Evolutionary conservation across 2,888 invertebrate species (phyloP).

Genomic region (Leucoma salicis): DNA sequence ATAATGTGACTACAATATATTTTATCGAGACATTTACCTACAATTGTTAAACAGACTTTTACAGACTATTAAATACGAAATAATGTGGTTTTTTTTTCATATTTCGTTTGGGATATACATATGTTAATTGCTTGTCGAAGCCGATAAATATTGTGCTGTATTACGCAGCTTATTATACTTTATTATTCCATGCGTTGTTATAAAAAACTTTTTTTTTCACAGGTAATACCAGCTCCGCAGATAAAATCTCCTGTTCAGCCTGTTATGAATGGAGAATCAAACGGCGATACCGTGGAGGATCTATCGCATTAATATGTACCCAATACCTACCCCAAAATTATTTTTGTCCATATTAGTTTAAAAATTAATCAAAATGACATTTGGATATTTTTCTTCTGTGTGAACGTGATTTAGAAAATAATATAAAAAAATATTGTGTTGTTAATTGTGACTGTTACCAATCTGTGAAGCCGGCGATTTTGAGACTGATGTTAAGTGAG

Average conservation of each 20-base stretch:
- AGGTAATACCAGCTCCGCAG: constrained; percentile 77
- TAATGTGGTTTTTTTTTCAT: no score
- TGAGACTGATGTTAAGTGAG: constrained; percentile 74
- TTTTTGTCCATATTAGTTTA: constrained; percentile 33
- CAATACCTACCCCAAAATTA: constrained; percentile 20
- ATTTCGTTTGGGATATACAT: no score
- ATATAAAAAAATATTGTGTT: constrained; percentile 23
- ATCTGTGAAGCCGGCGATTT: constrained; percentile 44
- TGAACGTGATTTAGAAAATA: constrained; percentile 22
- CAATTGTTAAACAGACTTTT: no score
- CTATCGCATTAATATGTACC: constrained; percentile 42
- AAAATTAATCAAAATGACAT: constrained; percentile 35
- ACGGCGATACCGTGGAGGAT: constrained; percentile 54
- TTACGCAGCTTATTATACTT: no score
- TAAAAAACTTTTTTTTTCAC: constrained; percentile 24
- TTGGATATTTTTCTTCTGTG: constrained; percentile 34
- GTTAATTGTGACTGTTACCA: constrained; percentile 35
- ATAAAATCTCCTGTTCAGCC: constrained; percentile 60
- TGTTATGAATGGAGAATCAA: constrained; percentile 64
- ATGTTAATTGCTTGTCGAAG: no score
- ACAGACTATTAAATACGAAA: no score
- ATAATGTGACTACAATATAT: background rate
- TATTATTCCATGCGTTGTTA: no score
- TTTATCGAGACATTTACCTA: no score
- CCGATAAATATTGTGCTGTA: no score